Evolutionary conservation across 2,888 invertebrate species (phyloP).

Genomic region (Petrolisthes cinctipes): DNA sequence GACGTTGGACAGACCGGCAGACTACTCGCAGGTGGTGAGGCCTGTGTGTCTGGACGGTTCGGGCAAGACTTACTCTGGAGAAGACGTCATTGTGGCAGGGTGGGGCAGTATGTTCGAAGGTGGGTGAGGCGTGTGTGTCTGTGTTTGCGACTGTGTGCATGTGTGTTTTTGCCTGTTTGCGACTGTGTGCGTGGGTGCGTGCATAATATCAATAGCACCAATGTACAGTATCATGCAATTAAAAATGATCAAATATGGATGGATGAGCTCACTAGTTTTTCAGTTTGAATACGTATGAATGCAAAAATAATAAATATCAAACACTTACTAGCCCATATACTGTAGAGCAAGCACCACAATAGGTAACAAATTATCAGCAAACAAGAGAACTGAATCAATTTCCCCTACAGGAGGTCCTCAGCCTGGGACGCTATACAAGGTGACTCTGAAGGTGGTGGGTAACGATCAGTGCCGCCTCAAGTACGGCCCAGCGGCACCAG

Average conservation of each 20-base stretch:
- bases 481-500: conserved; percentile 74
- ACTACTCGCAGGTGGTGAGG: conserved; percentile 24
- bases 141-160: neutral
- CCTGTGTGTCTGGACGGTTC: conserved; percentile 59
- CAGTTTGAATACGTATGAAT: no score
- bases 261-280: no score
- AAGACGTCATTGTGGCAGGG: conserved; percentile 65
- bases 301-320: no score
- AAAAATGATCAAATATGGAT: no score
- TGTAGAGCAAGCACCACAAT: no score
- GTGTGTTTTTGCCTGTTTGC: neutral
- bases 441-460: conserved; percentile 66
- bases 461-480: conserved; percentile 63
- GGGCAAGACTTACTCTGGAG: conserved; percentile 43
- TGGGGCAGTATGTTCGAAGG: conserved; percentile 65
- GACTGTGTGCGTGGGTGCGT: no score
- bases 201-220: no score
- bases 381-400: no score
- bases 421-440: conserved; percentile 57
- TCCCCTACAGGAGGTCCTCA: conserved; percentile 57
- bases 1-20: conserved; percentile 59
- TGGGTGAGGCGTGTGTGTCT: conserved; percentile 10
- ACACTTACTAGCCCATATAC: no score
- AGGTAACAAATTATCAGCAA: no score
- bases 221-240: no score